Evolutionary conservation across 2,888 invertebrate genomes (phyloP).

Genomic region (Nudaria mundana): DNA sequence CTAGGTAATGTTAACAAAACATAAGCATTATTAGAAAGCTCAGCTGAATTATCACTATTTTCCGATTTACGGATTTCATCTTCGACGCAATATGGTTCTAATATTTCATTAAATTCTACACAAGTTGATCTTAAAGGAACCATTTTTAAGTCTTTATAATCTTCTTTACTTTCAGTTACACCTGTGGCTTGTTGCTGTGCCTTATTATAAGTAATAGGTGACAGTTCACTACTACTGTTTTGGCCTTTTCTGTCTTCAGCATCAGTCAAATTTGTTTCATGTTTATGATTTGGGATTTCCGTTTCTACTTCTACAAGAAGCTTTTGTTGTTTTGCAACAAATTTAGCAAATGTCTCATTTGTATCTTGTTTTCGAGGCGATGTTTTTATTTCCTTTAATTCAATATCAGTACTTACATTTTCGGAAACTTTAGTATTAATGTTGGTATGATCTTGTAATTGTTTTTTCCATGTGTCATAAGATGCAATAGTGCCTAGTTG

Average conservation of each 20-base stretch:
- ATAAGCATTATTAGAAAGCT: conserved; percentile 58
- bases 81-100: conserved; percentile 8
- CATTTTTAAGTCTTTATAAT: neutral
- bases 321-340: conserved; percentile 45
- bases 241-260: neutral
- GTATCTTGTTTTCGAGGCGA: conserved; percentile 13
- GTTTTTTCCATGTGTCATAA: conserved; percentile 4
- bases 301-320: conserved; percentile 40
- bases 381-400: conserved; percentile 20
- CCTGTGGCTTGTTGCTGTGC: neutral
- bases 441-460: conserved; percentile 7
- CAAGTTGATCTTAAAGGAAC: conserved; percentile 1
- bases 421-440: conserved; percentile 8
- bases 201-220: too few species aligned
- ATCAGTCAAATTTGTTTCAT: too few species aligned
- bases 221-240: neutral
- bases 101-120: conserved; percentile 10
- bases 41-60: conserved; percentile 39
- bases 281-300: conserved; percentile 1
- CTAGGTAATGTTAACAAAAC: conserved; percentile 60
- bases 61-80: conserved; percentile 20
- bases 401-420: conserved; percentile 17
- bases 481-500: neutral
- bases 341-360: conserved; percentile 40
- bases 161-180: neutral